Percentiles rank a stretch among this genome's conserved stretches.
Conservation (phyloP, 2,113 vertebrate species). For the Bos javanicus region DNA sequence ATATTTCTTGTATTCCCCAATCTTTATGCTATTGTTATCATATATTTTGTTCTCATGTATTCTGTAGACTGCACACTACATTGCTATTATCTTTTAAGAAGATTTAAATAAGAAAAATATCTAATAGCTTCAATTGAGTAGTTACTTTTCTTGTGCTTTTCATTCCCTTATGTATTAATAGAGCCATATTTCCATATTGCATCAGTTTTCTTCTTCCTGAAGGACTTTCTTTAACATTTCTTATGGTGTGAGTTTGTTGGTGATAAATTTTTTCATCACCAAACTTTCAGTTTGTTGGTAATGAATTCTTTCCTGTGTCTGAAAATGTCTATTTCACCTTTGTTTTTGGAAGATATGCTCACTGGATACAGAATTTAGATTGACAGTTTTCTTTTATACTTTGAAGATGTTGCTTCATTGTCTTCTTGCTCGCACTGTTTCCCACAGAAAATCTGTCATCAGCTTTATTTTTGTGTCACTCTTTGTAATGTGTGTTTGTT, state of each 20-base stretch:
- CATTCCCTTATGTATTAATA: not conserved
- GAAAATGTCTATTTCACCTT: not conserved
- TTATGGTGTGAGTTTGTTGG: not conserved
- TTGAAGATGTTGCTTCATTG: not conserved
- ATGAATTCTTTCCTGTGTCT: not conserved
- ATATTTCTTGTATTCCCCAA: not conserved
- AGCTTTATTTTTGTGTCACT: not conserved
- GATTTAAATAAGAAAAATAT: not conserved
- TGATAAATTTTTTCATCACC: not conserved
- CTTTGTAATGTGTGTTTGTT: not conserved
- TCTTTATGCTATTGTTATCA: not conserved
- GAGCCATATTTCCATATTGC: not conserved
- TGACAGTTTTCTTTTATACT: not conserved
- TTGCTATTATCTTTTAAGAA: not conserved
- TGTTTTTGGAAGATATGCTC: not conserved
- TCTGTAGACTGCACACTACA: not conserved
- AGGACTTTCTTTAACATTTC: not conserved
- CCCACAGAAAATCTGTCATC: not conserved
- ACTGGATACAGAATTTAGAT: not conserved
- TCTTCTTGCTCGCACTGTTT: not conserved
- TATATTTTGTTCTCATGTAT: not conserved
- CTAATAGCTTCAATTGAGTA: not conserved
- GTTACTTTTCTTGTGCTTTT: not conserved
- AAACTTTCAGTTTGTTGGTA: not conserved
- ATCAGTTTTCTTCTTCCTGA: not conserved